A percentile compares a stretch with the other conserved stretches of the same genome.
phyloP scores from a whole-genome alignment of 92 coral and sea anemone genomes.

The Epizoanthus scotinus region DNA sequence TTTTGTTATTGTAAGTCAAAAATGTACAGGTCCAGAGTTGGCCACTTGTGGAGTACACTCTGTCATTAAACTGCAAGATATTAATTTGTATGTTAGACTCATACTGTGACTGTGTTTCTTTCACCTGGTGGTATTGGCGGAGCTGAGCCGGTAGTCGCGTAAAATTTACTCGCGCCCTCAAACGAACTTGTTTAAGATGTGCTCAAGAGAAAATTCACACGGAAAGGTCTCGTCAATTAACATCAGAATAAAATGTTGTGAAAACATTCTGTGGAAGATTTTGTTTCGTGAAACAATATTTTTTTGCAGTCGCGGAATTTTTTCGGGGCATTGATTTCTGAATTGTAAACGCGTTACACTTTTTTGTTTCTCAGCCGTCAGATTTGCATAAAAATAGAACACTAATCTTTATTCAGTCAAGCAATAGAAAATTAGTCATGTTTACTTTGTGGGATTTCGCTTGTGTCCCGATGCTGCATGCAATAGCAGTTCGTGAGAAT shows the following conservation, averaged over 20 bases:
- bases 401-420: constrained; percentile 58
- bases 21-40: not conserved
- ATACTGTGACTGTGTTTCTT: constrained; percentile 5
- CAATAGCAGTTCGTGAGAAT: not conserved
- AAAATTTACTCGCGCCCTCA: not conserved
- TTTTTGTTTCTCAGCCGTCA: constrained; percentile 16
- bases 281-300: not conserved
- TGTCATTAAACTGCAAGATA: constrained; percentile 42
- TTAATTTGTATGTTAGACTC: constrained; percentile 27
- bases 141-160: not conserved
- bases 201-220: not conserved
- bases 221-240: not conserved
- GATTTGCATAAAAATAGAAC: constrained; percentile 82
- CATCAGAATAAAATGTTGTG: not conserved
- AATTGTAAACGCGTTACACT: constrained; percentile 31
- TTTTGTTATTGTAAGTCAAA: constrained; percentile 9
- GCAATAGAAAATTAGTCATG: constrained; percentile 48
- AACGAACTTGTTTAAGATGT: not conserved
- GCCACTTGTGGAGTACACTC: constrained; percentile 19
- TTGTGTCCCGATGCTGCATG: not conserved
- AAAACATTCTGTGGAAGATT: not conserved
- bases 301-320: constrained; percentile 35
- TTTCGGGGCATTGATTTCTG: constrained; percentile 23
- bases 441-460: constrained; percentile 42
- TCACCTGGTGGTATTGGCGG: constrained; percentile 5